A percentile compares a stretch with the other conserved stretches of the same genome.
Evolutionary conservation across 2,113 vertebrate species (phyloP).

Genomic region (Ranitomeya variabilis): DNA sequence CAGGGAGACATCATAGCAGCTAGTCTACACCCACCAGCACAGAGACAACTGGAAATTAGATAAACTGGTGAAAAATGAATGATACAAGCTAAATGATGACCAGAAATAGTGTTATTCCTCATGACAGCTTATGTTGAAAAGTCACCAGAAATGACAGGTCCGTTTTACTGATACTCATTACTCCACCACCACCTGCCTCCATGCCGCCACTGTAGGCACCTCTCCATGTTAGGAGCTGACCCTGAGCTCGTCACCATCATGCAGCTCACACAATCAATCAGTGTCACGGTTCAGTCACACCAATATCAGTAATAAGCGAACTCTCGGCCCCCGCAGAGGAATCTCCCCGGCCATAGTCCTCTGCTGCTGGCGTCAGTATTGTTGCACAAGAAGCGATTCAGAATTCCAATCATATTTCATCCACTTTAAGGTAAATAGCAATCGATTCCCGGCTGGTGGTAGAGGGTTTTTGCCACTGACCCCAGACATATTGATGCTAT

Average conservation of each 20-base stretch:
- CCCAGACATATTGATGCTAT: background rate
- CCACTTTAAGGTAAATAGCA: slow-evolving; percentile 44
- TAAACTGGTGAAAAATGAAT: too few species aligned
- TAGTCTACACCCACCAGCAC: too few species aligned
- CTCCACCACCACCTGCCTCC: background rate
- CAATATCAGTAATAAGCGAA: background rate
- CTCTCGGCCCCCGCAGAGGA: background rate
- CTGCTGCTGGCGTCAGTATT: slow-evolving; percentile 12
- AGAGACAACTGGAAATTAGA: too few species aligned
- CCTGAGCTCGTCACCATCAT: background rate
- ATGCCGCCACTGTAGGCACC: background rate
- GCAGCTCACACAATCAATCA: background rate
- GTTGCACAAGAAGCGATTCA: slow-evolving; percentile 7
- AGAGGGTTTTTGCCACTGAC: slow-evolving; percentile 11
- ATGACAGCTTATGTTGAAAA: too few species aligned
- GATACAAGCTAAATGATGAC: too few species aligned
- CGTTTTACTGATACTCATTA: background rate
- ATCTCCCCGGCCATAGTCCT: slow-evolving; percentile 32
- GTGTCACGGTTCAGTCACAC: background rate
- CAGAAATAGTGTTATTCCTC: too few species aligned
- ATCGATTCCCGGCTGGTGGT: slow-evolving; percentile 34
- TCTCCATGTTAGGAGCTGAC: background rate
- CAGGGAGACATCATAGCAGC: too few species aligned
- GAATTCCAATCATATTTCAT: slow-evolving; percentile 43
- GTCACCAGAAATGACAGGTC: too few species aligned